Base-by-base conservation (phyloP, 2,797 vertebrate species). In the Helarctos malayanus region DNA sequence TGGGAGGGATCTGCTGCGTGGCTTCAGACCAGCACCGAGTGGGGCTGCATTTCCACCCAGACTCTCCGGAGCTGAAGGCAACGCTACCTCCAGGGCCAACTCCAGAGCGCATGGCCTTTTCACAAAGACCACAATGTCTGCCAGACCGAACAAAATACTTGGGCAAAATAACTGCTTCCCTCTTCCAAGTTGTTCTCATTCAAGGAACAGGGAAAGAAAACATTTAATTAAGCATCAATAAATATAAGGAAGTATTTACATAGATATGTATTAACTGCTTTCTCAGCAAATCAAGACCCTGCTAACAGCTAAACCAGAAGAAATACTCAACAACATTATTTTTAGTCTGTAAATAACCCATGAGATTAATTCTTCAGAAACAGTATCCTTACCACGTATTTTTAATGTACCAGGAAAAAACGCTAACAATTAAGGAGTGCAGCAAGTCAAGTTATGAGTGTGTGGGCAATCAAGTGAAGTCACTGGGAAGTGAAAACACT, bases 141-240 rank as follows among this genome's bases (percentile, higher is more conserved):
- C 57, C 63, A 95, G 92, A 91, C 1, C 21, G 8, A 92, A 82
- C 35, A 91, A 95, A 95, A 79, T 59, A 76, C 32, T 56, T 85
- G n/a, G 71, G 21, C 29, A 91, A 94, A 94, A 92, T 7, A 87
- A 21, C 29, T 93, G 38, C 90, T 80, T 78, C 61, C 54, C 35
- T 83, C 56, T 79, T 93, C 52, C 69, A 71, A 91, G 25, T 81
- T 80, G 49, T 91, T 95, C 83, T 94, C 73, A 95, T 76, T 95
- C 75, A 89, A 76, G 7, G n/a, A 88, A 94, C 89, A 88, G 27
- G 15, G 7, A 78, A 93, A 69, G 16, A 88, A 89, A 71, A 93
- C 6, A 95, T 47, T 90, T 52, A 87, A 54, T 69, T 93, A 88
- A 86, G 18, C 23, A 93, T 11, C 65, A 95, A 45, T 81, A 94